A percentile compares a stretch with the other conserved stretches of the same genome.
These are phyloP conservation scores for Petrocephalus sullivani DNA, from an alignment of 2,797 vertebrate species.

Conservation along the genomic window DNA sequence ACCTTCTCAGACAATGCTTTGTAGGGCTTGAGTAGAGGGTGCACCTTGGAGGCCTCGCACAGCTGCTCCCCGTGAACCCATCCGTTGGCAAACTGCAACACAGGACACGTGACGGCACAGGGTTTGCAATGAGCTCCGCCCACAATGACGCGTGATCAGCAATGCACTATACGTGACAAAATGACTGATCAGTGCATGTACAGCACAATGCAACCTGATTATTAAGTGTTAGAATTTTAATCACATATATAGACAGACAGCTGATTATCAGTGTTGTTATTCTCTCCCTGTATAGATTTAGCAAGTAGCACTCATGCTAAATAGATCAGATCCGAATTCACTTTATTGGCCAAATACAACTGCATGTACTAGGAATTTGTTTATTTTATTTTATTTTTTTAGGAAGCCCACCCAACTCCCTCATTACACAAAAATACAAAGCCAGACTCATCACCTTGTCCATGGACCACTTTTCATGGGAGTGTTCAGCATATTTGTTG, in stretches of 20 bases:
- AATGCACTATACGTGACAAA: not conserved
- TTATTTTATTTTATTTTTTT: not conserved
- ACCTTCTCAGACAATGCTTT: constrained; percentile 90
- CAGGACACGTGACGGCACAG: constrained; percentile 16
- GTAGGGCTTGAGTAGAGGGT: constrained; percentile 84
- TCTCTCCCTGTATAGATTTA: not conserved
- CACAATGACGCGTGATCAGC: not conserved
- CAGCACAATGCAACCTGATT: not conserved
- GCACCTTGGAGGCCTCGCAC: constrained; percentile 79
- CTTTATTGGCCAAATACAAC: not conserved
- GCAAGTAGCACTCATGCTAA: not conserved
- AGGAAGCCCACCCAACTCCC: not conserved
- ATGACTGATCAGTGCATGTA: not conserved
- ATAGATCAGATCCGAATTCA: not conserved
- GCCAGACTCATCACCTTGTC: constrained; percentile 74
- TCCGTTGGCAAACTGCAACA: constrained; percentile 75
- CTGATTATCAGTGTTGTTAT: not conserved
- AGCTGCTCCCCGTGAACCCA: constrained; percentile 84
- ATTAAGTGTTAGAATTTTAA: not conserved
- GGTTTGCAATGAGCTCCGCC: not conserved
- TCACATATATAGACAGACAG: not conserved
- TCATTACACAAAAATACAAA: not conserved
- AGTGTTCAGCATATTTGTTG: constrained; percentile 87
- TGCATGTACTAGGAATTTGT: not conserved
- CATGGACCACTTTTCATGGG: constrained; percentile 92